These are phyloP conservation scores for Sebastes fasciatus DNA, from an alignment of 2,113 vertebrate genomes.

Conservation along the genomic window DNA sequence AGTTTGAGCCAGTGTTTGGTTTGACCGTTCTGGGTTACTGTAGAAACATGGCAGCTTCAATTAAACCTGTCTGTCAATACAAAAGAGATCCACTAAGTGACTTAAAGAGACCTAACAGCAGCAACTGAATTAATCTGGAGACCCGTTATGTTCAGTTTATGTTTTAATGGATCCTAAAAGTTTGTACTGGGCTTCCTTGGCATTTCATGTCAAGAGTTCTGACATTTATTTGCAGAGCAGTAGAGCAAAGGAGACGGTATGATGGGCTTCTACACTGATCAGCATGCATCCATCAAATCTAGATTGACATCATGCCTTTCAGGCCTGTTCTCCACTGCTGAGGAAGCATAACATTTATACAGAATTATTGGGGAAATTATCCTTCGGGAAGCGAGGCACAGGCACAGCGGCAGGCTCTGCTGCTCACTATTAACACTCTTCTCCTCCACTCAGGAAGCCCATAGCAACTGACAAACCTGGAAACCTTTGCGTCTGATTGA, in stretches of 20 bases:
- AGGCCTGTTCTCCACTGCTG: conserved; percentile 46
- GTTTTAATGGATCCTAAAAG: background rate
- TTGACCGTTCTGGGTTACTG: too few relatives aligned
- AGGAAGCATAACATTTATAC: conserved; percentile 40
- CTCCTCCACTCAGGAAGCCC: conserved; percentile 42
- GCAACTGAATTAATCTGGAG: background rate
- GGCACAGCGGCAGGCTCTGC: conserved; percentile 46
- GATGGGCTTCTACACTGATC: conserved; percentile 39
- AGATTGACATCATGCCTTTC: conserved; percentile 36
- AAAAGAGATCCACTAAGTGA: background rate
- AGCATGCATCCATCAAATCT: conserved; percentile 30
- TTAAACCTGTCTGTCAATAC: background rate
- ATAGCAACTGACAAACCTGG: conserved; percentile 54
- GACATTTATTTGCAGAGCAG: conserved; percentile 12
- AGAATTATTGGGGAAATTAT: conserved; percentile 38
- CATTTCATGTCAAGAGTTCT: background rate
- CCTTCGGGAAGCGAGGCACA: conserved; percentile 23
- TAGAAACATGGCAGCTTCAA: too few relatives aligned
- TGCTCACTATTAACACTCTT: conserved; percentile 44
- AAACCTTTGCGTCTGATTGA: conserved; percentile 55
- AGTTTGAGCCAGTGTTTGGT: too few relatives aligned
- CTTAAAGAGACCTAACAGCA: background rate
- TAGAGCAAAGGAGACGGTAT: background rate
- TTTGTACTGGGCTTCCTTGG: background rate
- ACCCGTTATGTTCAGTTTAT: background rate